Evolutionary conservation across 2,888 invertebrate genomes (phyloP), one percentile per base, ranked within the genome.

Genomic region (Lasioglossum lativentre): DNA sequence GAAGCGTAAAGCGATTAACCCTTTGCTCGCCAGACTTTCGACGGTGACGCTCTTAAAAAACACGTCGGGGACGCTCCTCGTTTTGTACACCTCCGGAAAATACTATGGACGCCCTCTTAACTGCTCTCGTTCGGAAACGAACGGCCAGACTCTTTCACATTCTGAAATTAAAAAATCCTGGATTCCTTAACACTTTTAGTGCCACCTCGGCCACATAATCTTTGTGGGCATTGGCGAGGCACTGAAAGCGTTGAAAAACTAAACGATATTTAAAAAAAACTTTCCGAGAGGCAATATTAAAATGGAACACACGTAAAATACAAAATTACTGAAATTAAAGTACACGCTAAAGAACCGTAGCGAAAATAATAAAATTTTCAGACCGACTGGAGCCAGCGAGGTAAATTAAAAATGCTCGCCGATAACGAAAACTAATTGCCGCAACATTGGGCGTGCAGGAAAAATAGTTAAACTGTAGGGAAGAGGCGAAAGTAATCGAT

Each of bases 1-100:
- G 56, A 74, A 70, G n/a, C 34, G 59, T 77, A 75, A 74, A 70
- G 27, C 59, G 68, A 40, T 72, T 75, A 63, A 75, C 78, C 82
- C 71, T 83, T 83, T 79, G 71, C 52, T 74, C 12, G 38, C 19
- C 38, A n/a, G 42, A 34, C 52, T 68, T 45, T 68, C 47, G n/a
- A 68, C 45, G 68, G 68, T 68, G 34, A 66, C 27, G 59, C 45
- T 68, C 56, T 68, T 63, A 34, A 68, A 59, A 59, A 68, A 68
- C 68, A 68, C 38, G 68, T 68, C 68, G 38, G 38, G 38, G 34
- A 68, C 68, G 23, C 23, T 38, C 12, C 12, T 34, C 38, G 23
- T 34, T 66, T 66, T 66, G 16, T 34, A 19, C 8, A 19, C 30
- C 66, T 34, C 66, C 19, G 66, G 66, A 66, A 66, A 66, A 66